These are phyloP conservation scores for Perccottus glenii DNA, from an alignment of 2,113 vertebrate genomes.

Conservation along the genomic window DNA sequence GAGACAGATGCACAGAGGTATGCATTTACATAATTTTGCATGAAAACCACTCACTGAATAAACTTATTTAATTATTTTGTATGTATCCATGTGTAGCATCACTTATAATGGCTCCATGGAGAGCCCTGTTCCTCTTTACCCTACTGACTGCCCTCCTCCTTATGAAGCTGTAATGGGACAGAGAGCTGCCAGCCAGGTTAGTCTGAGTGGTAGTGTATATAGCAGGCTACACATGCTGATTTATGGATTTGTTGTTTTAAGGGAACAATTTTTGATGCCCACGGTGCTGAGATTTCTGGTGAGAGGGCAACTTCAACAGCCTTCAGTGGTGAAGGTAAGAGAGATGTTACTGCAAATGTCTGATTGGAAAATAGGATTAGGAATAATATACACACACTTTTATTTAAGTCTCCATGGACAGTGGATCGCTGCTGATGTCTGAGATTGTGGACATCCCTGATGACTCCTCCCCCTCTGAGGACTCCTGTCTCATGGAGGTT, in stretches of 20 bases:
- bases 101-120: slow-evolving; percentile 98
- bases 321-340: slow-evolving; percentile 85
- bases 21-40: neutral
- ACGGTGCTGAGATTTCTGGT: slow-evolving; percentile 84
- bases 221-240: neutral
- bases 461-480: slow-evolving; percentile 94
- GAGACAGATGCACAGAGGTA: slow-evolving; percentile 96
- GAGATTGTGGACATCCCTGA: slow-evolving; percentile 93
- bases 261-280: slow-evolving; percentile 89
- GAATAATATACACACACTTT: neutral
- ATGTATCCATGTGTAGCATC: slow-evolving; percentile 79
- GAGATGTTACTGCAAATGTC: neutral
- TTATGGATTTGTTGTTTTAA: slow-evolving; percentile 54
- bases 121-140: slow-evolving; percentile 92
- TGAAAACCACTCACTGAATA: neutral
- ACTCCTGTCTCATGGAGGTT: slow-evolving; percentile 92
- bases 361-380: neutral
- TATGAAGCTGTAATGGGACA: slow-evolving; percentile 96
- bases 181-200: slow-evolving; percentile 88
- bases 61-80: neutral
- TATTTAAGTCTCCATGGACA: slow-evolving; percentile 89
- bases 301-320: slow-evolving; percentile 89
- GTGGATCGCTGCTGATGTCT: slow-evolving; percentile 91
- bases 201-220: neutral
- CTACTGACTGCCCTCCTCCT: slow-evolving; percentile 93